Percentiles rank a stretch among this genome's conserved stretches.
Conservation (phyloP, 1,140 invertebrate genomes). For the Probaryconus sp. region DNA sequence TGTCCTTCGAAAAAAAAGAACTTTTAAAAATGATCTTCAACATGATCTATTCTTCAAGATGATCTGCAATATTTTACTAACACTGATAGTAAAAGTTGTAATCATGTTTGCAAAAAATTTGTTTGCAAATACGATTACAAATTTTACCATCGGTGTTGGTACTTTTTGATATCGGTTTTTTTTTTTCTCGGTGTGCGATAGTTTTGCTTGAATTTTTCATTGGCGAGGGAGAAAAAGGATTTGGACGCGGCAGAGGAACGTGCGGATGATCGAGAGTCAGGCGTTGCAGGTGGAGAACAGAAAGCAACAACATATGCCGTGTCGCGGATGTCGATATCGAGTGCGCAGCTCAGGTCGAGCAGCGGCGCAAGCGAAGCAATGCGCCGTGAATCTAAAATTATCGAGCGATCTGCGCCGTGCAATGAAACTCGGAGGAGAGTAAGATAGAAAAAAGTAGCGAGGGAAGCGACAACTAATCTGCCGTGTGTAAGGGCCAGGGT, state of each 20-base stretch:
- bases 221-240: too few species aligned
- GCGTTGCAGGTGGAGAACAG: slow-evolving; percentile 32
- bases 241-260: neutral
- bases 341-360: slow-evolving; percentile 74
- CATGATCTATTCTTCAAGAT: too few species aligned
- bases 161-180: too few species aligned
- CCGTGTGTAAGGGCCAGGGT: slow-evolving; percentile 33
- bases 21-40: too few species aligned
- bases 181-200: too few species aligned
- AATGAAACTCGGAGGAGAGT: slow-evolving; percentile 27
- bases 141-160: too few species aligned
- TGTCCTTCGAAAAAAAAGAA: too few species aligned
- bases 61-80: too few species aligned
- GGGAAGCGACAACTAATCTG: slow-evolving; percentile 55
- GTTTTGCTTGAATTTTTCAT: too few species aligned
- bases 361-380: slow-evolving; percentile 68
- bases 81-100: too few species aligned
- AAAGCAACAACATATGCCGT: slow-evolving; percentile 35
- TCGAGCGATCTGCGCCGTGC: slow-evolving; percentile 61
- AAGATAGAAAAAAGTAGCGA: slow-evolving; percentile 13
- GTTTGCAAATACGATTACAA: too few species aligned
- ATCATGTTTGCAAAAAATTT: too few species aligned
- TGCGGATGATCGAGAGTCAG: slow-evolving; percentile 12
- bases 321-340: slow-evolving; percentile 73
- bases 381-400: slow-evolving; percentile 75